Base-by-base conservation (phyloP, 2,888 invertebrate genomes). In the Leptarthrus brevirostris region DNA sequence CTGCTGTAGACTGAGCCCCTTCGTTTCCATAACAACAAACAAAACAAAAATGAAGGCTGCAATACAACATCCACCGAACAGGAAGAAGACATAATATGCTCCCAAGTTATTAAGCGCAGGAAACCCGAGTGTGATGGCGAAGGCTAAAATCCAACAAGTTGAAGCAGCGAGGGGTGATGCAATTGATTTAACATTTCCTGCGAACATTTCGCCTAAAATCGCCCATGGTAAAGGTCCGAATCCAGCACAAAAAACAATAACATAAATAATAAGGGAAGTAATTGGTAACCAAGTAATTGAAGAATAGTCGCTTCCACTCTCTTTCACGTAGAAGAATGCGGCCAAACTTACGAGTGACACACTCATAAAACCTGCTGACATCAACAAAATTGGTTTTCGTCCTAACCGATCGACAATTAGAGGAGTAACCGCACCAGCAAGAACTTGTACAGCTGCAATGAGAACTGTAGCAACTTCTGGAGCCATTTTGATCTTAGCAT, bases 141-240 rank as follows among this genome's bases (percentile, higher is more conserved):
- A 95, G 0, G 91, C 91, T 1, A 93, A 83, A 0, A 86, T 79
- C 93, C 94, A 94, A 79, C 93, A 94, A 73, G 91, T 87, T 12
- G 92, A 90, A 0, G 95, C 92, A 0, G 92, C 92, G 1, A 94
- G 86, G 0, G 93, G 90, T 0, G 92, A 90, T 0, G 93, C 93
- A n/a, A 89, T 86, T 0, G 92, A 89, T 83, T 93, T 93, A 1
- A 93, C 91, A 78, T 92, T 91, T 0, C 91, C 86, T 22, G 95
- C 91, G 83, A 96, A 91, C 83, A 95, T 88, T 83, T 95, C 95
- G 0, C 92, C 91, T 87, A 94, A 89, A 30, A 94, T 89, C 0
- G 93, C 91, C 94, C 94, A 94, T 0, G 93, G 92, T 26, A 94
- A 82, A 0, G 93, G 92, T 1, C 96, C 94, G 75, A 91, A 89